phyloP scores from a whole-genome alignment of 2,113 vertebrate genomes.

The Nothobranchius furzeri region DNA sequence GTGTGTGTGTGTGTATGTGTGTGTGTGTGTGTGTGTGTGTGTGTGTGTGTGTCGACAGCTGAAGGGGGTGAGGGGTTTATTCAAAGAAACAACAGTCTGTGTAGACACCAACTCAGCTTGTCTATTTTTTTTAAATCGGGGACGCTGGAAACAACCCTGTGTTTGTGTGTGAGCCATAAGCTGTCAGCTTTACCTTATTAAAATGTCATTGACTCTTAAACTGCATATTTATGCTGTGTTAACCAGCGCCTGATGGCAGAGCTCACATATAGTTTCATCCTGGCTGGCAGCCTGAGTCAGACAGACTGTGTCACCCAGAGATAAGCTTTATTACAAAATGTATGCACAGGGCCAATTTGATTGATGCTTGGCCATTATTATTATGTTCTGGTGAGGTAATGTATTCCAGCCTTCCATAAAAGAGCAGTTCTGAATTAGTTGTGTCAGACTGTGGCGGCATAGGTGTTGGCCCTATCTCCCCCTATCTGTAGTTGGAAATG shows the following conservation, averaged over 20 bases:
- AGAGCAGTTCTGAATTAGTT: constrained; percentile 76
- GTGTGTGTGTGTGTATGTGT: background rate
- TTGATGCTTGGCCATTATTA: constrained; percentile 79
- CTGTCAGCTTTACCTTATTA: constrained; percentile 79
- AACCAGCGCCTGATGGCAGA: constrained; percentile 69
- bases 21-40: no score
- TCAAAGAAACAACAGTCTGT: constrained; percentile 53
- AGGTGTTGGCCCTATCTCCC: constrained; percentile 64
- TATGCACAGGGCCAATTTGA: constrained; percentile 69
- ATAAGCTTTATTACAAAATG: constrained; percentile 81
- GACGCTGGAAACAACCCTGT: constrained; percentile 59
- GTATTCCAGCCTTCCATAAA: constrained; percentile 71
- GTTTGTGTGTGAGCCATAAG: constrained; percentile 65
- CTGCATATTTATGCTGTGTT: constrained; percentile 78
- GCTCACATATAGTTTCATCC: constrained; percentile 51
- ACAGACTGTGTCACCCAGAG: constrained; percentile 76
- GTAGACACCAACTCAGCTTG: constrained; percentile 28
- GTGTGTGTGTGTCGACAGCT: constrained; percentile 37
- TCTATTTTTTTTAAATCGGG: constrained; percentile 31
- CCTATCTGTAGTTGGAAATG: constrained; percentile 71
- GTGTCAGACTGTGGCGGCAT: constrained; percentile 71
- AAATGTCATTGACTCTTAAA: constrained; percentile 79
- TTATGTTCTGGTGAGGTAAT: constrained; percentile 71
- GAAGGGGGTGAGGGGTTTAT: constrained; percentile 28
- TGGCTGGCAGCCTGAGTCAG: constrained; percentile 65